phyloP scores from a whole-genome alignment of 2,888 invertebrate genomes.

The Pegoplata infirma region DNA sequence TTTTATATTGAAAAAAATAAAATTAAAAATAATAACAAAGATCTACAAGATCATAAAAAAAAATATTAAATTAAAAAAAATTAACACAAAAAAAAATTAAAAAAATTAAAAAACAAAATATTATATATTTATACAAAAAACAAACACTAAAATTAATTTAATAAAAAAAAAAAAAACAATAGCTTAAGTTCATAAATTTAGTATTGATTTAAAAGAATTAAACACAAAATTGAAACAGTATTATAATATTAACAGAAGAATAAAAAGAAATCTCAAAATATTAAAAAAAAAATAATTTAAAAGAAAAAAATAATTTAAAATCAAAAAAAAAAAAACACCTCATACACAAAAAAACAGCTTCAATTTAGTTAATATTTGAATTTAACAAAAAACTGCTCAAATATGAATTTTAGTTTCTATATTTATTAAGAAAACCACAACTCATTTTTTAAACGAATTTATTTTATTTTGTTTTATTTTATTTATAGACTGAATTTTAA shows the following conservation, averaged over 20 bases:
- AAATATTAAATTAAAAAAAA: conserved; percentile 26
- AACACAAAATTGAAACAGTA: conserved; percentile 28
- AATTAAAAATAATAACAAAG: conserved; percentile 50
- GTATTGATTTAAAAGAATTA: conserved; percentile 32
- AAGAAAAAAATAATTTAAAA: background rate
- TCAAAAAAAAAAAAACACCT: background rate
- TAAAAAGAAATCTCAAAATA: conserved; percentile 6
- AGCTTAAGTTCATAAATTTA: conserved; percentile 47
- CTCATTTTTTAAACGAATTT: background rate
- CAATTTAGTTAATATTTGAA: background rate
- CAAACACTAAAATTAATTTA: conserved; percentile 25
- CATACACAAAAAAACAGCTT: background rate
- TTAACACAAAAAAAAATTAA: conserved; percentile 8
- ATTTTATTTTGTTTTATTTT: conserved; percentile 4
- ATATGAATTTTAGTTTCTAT: background rate
- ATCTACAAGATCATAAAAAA: conserved; percentile 52
- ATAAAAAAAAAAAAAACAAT: conserved; percentile 2
- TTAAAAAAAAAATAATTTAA: background rate
- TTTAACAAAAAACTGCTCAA: conserved; percentile 32
- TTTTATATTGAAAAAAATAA: conserved; percentile 52
- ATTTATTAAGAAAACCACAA: background rate
- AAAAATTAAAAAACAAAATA: conserved; percentile 16
- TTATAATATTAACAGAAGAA: too few relatives aligned
- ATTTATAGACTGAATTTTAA: conserved; percentile 51
- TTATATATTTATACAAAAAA: conserved; percentile 53